These are phyloP conservation scores for Amblyopsis hoosieri DNA, from an alignment of 2,797 vertebrate genomes.

Conservation along the genomic window DNA sequence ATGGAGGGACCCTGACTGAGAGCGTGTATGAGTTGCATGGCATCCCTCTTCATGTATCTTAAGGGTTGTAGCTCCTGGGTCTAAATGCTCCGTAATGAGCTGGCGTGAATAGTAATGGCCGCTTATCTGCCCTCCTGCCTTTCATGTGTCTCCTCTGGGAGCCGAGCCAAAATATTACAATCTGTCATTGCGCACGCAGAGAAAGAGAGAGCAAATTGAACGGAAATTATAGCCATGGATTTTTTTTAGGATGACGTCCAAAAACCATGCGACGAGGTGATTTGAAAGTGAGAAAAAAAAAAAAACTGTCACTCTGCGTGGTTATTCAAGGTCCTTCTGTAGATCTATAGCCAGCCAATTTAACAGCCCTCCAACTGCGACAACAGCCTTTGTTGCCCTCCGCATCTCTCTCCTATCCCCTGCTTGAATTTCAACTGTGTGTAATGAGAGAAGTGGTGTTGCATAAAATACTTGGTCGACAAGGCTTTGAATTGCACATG, in stretches of 20 bases:
- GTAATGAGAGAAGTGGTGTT: constrained; percentile 38
- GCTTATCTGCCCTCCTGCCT: constrained; percentile 73
- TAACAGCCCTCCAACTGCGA: constrained; percentile 47
- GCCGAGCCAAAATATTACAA: constrained; percentile 76
- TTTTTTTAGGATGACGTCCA: constrained; percentile 69
- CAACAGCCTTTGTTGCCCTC: constrained; percentile 42
- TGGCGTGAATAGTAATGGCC: constrained; percentile 73
- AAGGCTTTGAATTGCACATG: constrained; percentile 33
- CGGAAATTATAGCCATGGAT: constrained; percentile 74
- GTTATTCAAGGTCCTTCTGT: constrained; percentile 68
- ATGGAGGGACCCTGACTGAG: constrained; percentile 20
- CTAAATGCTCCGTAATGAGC: constrained; percentile 74
- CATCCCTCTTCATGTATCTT: constrained; percentile 40
- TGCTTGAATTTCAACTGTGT: constrained; percentile 27
- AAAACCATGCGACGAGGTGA: constrained; percentile 63
- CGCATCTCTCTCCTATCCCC: constrained; percentile 20
- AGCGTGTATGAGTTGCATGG: constrained; percentile 27
- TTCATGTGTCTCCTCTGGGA: constrained; percentile 73
- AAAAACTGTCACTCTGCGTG: constrained; percentile 42
- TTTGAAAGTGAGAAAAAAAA: constrained; percentile 67
- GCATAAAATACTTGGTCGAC: constrained; percentile 36
- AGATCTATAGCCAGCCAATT: constrained; percentile 58
- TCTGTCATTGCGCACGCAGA: constrained; percentile 72
- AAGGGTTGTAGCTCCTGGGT: constrained; percentile 57
- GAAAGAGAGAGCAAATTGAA: constrained; percentile 68